A percentile compares a stretch with the other conserved stretches of the same genome.
Evolutionary conservation across 2,888 invertebrate genomes (phyloP).

Genomic region (Trichopoda pennipes): DNA sequence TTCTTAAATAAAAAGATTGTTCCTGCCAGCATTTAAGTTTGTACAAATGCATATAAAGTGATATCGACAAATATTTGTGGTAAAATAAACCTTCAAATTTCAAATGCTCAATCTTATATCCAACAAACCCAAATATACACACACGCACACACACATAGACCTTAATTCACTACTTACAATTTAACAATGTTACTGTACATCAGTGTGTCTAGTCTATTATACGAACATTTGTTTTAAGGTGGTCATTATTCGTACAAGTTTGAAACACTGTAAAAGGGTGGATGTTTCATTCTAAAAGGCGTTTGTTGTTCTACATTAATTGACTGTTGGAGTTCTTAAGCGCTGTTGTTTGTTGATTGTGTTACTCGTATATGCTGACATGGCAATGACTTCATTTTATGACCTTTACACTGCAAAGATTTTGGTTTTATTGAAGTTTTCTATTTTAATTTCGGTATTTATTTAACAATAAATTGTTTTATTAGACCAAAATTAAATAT

Average conservation of each 20-base stretch:
- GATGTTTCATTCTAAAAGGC: neutral
- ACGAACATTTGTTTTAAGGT: constrained; percentile 19
- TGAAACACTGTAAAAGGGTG: neutral
- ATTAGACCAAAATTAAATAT: too few species aligned
- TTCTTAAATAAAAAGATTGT: neutral
- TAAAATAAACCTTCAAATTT: constrained; percentile 9
- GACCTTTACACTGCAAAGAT: neutral
- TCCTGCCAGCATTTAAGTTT: neutral
- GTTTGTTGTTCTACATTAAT: constrained; percentile 31
- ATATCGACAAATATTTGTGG: constrained; percentile 43
- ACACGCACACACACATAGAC: too few species aligned
- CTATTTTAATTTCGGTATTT: neutral
- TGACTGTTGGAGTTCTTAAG: constrained; percentile 10
- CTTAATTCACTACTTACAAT: too few species aligned
- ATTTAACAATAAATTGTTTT: neutral
- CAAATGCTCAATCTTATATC: neutral
- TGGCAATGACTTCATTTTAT: constrained; percentile 32
- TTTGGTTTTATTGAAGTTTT: neutral
- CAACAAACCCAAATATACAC: neutral
- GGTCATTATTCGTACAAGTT: constrained; percentile 13
- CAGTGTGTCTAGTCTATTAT: constrained; percentile 3
- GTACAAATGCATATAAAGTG: neutral
- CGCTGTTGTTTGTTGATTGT: neutral
- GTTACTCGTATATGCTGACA: constrained; percentile 40
- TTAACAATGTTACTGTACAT: too few species aligned